These are phyloP conservation scores for Pectinophora gossypiella DNA, from an alignment of 1,140 invertebrate species.

Conservation along the genomic window DNA sequence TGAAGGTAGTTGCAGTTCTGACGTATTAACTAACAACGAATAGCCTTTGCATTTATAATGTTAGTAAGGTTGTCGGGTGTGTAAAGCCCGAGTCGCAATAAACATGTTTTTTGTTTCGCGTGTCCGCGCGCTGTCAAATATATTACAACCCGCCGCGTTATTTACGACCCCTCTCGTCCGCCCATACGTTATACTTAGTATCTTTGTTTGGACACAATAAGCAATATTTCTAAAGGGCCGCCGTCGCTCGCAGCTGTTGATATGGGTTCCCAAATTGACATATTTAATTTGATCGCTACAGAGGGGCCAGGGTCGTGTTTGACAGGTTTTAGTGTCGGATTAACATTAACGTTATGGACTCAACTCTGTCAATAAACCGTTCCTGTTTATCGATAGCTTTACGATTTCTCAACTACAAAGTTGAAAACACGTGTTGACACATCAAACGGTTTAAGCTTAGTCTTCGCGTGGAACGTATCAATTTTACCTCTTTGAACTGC, in stretches of 20 bases:
- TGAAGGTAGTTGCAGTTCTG: no score
- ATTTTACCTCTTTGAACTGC: conserved; percentile 61
- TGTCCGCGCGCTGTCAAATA: conserved; percentile 75
- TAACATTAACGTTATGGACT: conserved; percentile 67
- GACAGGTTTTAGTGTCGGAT: conserved; percentile 73
- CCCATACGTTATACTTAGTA: conserved; percentile 75
- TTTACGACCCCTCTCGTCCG: conserved; percentile 70
- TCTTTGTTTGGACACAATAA: conserved; percentile 76
- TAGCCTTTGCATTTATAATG: background rate
- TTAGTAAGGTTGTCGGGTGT: conserved; percentile 11
- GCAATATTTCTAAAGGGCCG: conserved; percentile 73
- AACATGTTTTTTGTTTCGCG: conserved; percentile 74
- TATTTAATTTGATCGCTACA: conserved; percentile 74
- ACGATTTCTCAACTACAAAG: conserved; percentile 16
- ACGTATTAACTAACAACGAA: background rate
- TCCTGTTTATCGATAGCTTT: conserved; percentile 23
- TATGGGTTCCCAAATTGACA: conserved; percentile 74
- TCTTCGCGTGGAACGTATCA: conserved; percentile 43
- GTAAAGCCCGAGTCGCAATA: conserved; percentile 59
- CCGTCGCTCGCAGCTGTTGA: conserved; percentile 72
- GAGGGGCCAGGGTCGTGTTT: conserved; percentile 57
- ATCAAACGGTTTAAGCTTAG: conserved; percentile 51
- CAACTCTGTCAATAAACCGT: conserved; percentile 50
- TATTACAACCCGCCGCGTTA: conserved; percentile 72
- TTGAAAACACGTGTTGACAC: conserved; percentile 44